Evolutionary conservation across 2,797 vertebrate species (phyloP), one percentile per base, ranked within the genome.

Genomic region (Sphaeramia orbicularis): DNA sequence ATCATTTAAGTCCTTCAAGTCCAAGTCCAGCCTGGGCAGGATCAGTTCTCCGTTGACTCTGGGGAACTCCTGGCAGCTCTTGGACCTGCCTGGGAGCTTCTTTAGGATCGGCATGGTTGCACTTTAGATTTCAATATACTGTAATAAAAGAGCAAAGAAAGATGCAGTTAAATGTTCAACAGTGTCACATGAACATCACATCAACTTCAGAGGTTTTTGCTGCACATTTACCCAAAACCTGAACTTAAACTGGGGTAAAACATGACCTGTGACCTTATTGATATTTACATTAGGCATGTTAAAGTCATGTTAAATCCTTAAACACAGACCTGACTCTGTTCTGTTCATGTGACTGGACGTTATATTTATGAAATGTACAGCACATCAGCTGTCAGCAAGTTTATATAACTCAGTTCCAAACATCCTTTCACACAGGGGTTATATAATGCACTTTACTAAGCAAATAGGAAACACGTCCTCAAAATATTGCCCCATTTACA

Each of bases 71-170:
- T 91, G 87, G 67, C 89, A 88, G 78, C 90, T 93, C 81, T 93
- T 94, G 60, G 93, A 93, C 81, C 91, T 85, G 52, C 93, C 93
- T 0, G 94, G 94, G 35, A 93, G 92, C 66, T 94, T 94, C 85
- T 95, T 95, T 35, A 95, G 88, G 67, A 95, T 91, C 6, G 94
- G 94, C 94, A 95, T 95, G 76, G 49, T 87, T 86, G 76, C 51
- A 71, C 73, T 56, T 24, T 41, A 71, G 43, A 65, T 61, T 37
- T 73, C n/a, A 78, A 74, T 58, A 81, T 81, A 82, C 89, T 93
- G 88, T 38, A 80, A 85, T 12, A 84, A 15, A 84, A 76, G 43
- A 30, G 50, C 3, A 61, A 35, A 21, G 19, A 64, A 21, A 63
- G 40, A 49, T 32, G 19, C 3, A 5, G 3, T 15, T 2, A 24